phyloP scores from a whole-genome alignment of 2,888 invertebrate genomes.

The Onchidella celtica region DNA sequence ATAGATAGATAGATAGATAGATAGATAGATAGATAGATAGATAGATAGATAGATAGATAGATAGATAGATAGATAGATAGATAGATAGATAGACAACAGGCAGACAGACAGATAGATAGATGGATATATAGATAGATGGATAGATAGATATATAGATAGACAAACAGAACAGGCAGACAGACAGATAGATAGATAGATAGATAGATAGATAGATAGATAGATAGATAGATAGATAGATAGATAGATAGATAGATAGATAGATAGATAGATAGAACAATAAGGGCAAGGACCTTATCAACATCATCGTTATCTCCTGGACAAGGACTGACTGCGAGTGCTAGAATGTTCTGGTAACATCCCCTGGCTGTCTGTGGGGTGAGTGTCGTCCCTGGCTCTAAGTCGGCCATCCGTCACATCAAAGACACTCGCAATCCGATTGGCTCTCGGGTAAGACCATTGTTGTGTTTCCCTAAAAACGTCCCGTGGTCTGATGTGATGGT shows the following conservation, averaged over 20 bases:
- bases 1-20: constrained; percentile 12
- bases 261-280: background rate
- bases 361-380: too few relatives aligned
- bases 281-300: background rate
- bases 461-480: too few relatives aligned
- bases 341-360: too few relatives aligned
- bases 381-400: too few relatives aligned
- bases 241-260: background rate
- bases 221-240: background rate
- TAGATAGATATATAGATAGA: background rate
- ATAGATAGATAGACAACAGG: constrained; percentile 6
- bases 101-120: background rate
- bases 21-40: constrained; percentile 15
- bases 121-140: background rate
- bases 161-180: background rate
- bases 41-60: background rate
- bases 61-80: background rate
- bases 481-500: too few relatives aligned
- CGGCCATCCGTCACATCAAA: too few relatives aligned
- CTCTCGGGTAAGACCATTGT: too few relatives aligned
- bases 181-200: background rate
- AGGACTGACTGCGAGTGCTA: too few relatives aligned
- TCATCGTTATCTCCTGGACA: too few relatives aligned
- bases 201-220: background rate
- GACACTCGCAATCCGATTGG: too few relatives aligned